phyloP scores from a whole-genome alignment of 2,888 invertebrate species.

The Platypus cylindrus region DNA sequence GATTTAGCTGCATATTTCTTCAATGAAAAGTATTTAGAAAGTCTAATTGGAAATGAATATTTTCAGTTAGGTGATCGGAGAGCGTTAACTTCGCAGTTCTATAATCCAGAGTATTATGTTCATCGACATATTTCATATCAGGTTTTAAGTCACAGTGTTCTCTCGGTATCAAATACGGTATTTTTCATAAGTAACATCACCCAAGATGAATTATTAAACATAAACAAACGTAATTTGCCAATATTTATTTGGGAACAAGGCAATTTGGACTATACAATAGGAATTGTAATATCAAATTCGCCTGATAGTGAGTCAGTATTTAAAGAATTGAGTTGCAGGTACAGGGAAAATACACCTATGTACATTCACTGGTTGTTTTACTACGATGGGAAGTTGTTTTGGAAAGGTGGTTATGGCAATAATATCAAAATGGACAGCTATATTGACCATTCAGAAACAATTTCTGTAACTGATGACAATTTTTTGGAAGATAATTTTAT shows the following conservation, averaged over 20 bases:
- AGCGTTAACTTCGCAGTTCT: slow-evolving; percentile 7
- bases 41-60: slow-evolving; percentile 4
- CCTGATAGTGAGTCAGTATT: too few species aligned
- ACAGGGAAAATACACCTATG: too few species aligned
- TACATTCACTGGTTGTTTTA: slow-evolving; percentile 6
- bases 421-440: not conserved
- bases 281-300: too few species aligned
- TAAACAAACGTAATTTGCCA: too few species aligned
- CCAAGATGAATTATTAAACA: too few species aligned
- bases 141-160: slow-evolving; percentile 2
- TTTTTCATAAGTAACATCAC: slow-evolving; percentile 2
- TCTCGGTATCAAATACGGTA: not conserved
- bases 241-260: too few species aligned
- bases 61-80: slow-evolving; percentile 9
- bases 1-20: slow-evolving; percentile 3
- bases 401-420: slow-evolving; percentile 4
- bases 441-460: slow-evolving; percentile 1
- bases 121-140: slow-evolving; percentile 6
- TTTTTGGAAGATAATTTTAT: slow-evolving; percentile 3
- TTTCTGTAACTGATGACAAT: not conserved
- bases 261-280: too few species aligned
- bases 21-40: slow-evolving; percentile 2
- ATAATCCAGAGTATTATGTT: slow-evolving; percentile 6
- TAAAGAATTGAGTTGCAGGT: too few species aligned
- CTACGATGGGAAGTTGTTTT: slow-evolving; percentile 3